Evolutionary conservation across 1,140 invertebrate genomes (phyloP), one percentile per base, ranked within the genome.

Genomic region (Aphidius ervi): DNA sequence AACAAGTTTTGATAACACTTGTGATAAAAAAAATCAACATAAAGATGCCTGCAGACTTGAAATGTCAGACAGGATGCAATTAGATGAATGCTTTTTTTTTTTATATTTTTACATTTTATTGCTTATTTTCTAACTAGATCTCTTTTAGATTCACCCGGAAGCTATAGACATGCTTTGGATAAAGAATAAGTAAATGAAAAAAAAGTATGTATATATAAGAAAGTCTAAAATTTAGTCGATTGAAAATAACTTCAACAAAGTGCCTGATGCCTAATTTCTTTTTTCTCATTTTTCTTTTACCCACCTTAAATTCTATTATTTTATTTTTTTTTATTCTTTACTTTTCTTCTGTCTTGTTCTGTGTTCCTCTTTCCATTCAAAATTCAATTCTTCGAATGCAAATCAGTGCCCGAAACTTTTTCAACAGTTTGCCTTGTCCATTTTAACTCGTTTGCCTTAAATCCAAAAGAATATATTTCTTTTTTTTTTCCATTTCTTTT

Each of bases 11-110:
- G 23, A 31, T 31, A 31, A 31, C 23, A 4, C 23, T 31, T 31
- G 23, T 31, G 23, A 31, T 31, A 31, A 39, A 10, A 40, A 9
- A 1, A 5, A 9, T 16, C 16, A 39, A 52, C 31, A 52, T 52
- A 37, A 52, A 52, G 50, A 5, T 9, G 50, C 50, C 50, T 37
- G 37, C 4, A 39, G 50, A 52, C 23, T 39, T 69, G 68, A 58
- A 58, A 70, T 66, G 62, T 70, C 67, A 68, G 68, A 70, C 68
- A 68, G 68, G 68, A 69, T 70, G 68, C 68, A 70, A 70, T 70
- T 69, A 70, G 66, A 62, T 66, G 50, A 68, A 69, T 61, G 63
- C 66, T 64, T 67, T 64, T 64, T 67, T 60, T 62, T 63, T 67
- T 65, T 48, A 55, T 57, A 58, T 53, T 62, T 68, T 65, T 59